These are phyloP conservation scores for Saccostrea cuccullata DNA, from an alignment of 1,140 invertebrate genomes.

Conservation along the genomic window DNA sequence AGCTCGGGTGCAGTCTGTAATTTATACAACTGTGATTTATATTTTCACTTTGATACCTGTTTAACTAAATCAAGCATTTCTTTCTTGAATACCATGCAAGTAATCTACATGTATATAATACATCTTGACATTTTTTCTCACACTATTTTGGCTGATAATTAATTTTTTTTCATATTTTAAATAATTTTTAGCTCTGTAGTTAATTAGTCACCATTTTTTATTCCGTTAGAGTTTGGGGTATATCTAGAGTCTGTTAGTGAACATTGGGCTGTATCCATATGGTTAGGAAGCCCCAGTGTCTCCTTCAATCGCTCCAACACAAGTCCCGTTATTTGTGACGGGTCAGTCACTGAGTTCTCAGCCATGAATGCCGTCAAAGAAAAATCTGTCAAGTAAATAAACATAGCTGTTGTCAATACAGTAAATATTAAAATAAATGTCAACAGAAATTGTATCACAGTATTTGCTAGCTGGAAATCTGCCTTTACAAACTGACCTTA, in stretches of 20 bases:
- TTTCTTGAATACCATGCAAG: no score
- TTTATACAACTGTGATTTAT: no score
- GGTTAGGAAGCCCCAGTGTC: constrained; percentile 1
- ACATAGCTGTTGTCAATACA: no score
- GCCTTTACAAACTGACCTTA: no score
- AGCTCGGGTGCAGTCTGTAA: neutral
- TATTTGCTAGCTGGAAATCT: no score
- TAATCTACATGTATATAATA: no score
- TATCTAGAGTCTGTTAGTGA: constrained; percentile 3
- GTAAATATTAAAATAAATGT: neutral
- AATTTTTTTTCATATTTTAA: no score
- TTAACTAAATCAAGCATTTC: no score
- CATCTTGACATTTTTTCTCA: no score
- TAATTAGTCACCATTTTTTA: neutral
- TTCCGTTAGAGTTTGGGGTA: constrained; percentile 13
- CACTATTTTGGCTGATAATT: no score
- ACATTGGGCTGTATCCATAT: neutral
- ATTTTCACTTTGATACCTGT: no score
- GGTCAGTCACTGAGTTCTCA: constrained; percentile 6
- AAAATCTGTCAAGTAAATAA: constrained; percentile 3
- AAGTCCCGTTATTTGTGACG: constrained; percentile 9
- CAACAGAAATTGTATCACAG: neutral
- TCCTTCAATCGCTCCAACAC: constrained; percentile 34
- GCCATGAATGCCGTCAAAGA: constrained; percentile 36
- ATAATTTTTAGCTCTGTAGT: neutral